These are phyloP conservation scores for Rhogogaster chlorosoma DNA, from an alignment of 2,888 invertebrate species.

Conservation along the genomic window DNA sequence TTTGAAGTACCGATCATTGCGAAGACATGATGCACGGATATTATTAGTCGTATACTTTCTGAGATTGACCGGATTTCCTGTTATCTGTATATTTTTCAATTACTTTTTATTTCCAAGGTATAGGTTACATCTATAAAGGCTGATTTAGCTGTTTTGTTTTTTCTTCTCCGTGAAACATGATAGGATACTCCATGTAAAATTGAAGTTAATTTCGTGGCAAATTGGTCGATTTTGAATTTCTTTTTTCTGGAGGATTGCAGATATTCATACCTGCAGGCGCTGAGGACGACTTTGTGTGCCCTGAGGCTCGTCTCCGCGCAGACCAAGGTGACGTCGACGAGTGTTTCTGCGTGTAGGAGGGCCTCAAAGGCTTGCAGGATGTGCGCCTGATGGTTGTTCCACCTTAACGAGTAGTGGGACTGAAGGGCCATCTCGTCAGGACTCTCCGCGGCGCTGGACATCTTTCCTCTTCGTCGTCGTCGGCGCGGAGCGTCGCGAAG, in stretches of 20 bases:
- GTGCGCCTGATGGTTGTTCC: conserved; percentile 96
- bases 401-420: conserved; percentile 94
- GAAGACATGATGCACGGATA: neutral
- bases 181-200: neutral
- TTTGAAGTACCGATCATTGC: neutral
- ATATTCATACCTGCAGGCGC: conserved; percentile 83
- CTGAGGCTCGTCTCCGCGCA: conserved; percentile 92
- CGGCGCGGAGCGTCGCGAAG: conserved; percentile 66
- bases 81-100: neutral
- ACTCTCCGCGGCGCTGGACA: conserved; percentile 74
- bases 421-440: conserved; percentile 79
- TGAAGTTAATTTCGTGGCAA: neutral
- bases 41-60: neutral
- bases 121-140: neutral
- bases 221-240: neutral
- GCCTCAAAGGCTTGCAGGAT: conserved; percentile 93
- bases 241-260: neutral
- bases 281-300: conserved; percentile 95
- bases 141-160: neutral
- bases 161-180: neutral
- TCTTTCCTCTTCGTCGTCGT: conserved; percentile 64
- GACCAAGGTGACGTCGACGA: conserved; percentile 94
- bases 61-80: neutral
- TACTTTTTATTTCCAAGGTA: neutral
- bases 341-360: conserved; percentile 91